A percentile compares a stretch with the other conserved stretches of the same genome.
These are phyloP conservation scores for Moxostoma hubbsi DNA, from an alignment of 2,797 vertebrate genomes.

Conservation along the genomic window DNA sequence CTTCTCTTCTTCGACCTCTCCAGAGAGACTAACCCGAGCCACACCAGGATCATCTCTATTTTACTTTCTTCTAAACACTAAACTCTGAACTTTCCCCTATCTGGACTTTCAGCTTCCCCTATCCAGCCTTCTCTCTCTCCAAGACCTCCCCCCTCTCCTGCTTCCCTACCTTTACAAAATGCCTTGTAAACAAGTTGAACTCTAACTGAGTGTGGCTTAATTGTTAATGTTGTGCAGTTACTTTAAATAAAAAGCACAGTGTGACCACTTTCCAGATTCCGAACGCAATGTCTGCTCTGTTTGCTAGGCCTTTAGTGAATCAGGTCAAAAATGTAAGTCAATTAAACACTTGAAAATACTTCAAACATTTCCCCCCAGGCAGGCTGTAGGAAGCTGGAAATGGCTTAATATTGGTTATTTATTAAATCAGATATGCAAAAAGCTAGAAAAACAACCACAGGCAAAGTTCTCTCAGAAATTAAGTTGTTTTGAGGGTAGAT, in stretches of 20 bases:
- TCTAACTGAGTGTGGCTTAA: slow-evolving; percentile 82
- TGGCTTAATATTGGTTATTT: slow-evolving; percentile 12
- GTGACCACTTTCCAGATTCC: slow-evolving; percentile 29
- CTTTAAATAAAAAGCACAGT: slow-evolving; percentile 67
- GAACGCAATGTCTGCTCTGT: slow-evolving; percentile 24
- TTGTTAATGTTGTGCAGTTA: slow-evolving; percentile 81
- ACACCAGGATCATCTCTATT: slow-evolving; percentile 48
- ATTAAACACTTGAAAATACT: slow-evolving; percentile 60
- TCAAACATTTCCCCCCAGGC: slow-evolving; percentile 14
- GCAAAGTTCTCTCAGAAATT: slow-evolving; percentile 35
- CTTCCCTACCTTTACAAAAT: slow-evolving; percentile 64
- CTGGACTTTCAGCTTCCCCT: slow-evolving; percentile 84
- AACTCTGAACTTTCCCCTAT: slow-evolving; percentile 83
- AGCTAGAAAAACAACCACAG: slow-evolving; percentile 12
- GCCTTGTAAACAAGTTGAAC: slow-evolving; percentile 87
- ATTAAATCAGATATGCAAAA: background rate
- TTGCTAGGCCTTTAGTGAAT: slow-evolving; percentile 17
- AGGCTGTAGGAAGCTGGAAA: background rate
- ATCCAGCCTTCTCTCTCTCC: slow-evolving; percentile 61
- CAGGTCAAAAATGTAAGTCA: slow-evolving; percentile 57
- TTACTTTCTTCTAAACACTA: slow-evolving; percentile 62
- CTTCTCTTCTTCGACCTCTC: slow-evolving; percentile 55
- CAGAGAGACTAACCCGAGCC: slow-evolving; percentile 62
- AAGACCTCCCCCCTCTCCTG: slow-evolving; percentile 44
- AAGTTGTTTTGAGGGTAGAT: slow-evolving; percentile 38